Base-by-base conservation (phyloP, 2,797 vertebrate species). In the Peromyscus melanophrys region DNA sequence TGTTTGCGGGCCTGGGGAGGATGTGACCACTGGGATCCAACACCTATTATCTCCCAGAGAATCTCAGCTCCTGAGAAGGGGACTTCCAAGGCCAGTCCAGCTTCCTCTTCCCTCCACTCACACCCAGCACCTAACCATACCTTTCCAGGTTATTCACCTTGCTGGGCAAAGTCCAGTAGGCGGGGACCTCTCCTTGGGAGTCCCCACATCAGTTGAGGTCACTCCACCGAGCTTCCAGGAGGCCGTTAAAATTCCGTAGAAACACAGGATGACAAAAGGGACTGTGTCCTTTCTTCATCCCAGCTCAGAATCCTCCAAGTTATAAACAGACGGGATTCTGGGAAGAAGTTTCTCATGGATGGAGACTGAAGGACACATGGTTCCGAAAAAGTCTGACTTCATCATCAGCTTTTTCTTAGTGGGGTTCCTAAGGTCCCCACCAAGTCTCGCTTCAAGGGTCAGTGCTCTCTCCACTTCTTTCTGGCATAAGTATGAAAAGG, bases 101-200 rank as follows among this genome's bases (percentile, higher is more conserved):
- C 13, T 55, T 95, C 31, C 21, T 67, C 55, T 75, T 85, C 1
- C 29, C 14, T 12, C 23, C 81, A 19, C 13, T 81, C 3, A 67
- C 71, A 6, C 29, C 93, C 43, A 86, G 31, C 55, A 13, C 25
- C 87, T 25, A 83, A 21, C 5, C 69, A 77, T n/a, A 11, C 3
- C 43, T 71, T 88, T 89, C 77, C 4, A 29, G 63, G n/a, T 55
- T 80, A 6, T 86, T 86, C 78, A 63, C 57, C 57, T 85, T 69
- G 52, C 31, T 55, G 61, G 31, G 77, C 67, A 92, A 97, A 96
- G 86, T 97, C 57, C 17, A 67, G 14, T 17, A 67, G 25, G 21
- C 49, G 13, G 69, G 12, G 61, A 3, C 31, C 37, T 88, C 57
- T 63, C 1, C 1, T 46, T 89, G 85, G 86, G 52, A 92, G 3